A percentile compares a stretch with the other conserved stretches of the same genome.
Evolutionary conservation across 2,888 invertebrate species (phyloP).

Genomic region (Chorisops tibialis): DNA sequence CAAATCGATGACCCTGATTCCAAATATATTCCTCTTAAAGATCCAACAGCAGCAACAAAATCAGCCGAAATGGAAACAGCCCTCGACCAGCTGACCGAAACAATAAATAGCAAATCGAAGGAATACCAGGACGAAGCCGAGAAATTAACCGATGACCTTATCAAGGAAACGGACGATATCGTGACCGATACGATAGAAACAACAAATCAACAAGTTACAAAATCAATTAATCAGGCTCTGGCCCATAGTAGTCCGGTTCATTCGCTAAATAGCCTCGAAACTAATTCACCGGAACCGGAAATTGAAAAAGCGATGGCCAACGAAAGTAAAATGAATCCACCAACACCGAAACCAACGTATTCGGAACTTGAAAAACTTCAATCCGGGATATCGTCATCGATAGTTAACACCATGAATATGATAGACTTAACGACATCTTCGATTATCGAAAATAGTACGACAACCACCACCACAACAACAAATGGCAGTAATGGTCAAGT

Average conservation of each 20-base stretch:
- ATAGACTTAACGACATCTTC: not conserved
- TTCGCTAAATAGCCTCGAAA: conserved; percentile 45
- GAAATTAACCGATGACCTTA: conserved; percentile 33
- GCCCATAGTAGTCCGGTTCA: conserved; percentile 14
- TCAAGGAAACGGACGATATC: conserved; percentile 33
- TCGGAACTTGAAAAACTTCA: conserved; percentile 43
- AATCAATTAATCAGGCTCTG: conserved; percentile 4
- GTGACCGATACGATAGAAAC: conserved; percentile 17
- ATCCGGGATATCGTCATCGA: conserved; percentile 4
- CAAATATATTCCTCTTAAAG: conserved; percentile 33
- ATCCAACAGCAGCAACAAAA: conserved; percentile 17
- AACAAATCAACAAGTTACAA: conserved; percentile 1
- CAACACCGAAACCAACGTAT: conserved; percentile 47
- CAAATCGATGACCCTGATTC: not conserved
- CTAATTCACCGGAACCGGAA: conserved; percentile 50
- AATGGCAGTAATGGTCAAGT: conserved; percentile 9
- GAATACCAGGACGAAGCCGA: conserved; percentile 33
- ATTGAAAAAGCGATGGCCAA: conserved; percentile 48
- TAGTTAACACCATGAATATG: conserved; percentile 1
- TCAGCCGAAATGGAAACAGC: not conserved
- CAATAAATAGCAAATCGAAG: conserved; percentile 30
- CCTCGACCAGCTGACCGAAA: conserved; percentile 29
- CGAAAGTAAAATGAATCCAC: conserved; percentile 39
- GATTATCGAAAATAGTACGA: not conserved
- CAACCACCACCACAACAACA: not conserved